Base-by-base conservation (phyloP, 2,113 vertebrate species). In the Alectura lathami region DNA sequence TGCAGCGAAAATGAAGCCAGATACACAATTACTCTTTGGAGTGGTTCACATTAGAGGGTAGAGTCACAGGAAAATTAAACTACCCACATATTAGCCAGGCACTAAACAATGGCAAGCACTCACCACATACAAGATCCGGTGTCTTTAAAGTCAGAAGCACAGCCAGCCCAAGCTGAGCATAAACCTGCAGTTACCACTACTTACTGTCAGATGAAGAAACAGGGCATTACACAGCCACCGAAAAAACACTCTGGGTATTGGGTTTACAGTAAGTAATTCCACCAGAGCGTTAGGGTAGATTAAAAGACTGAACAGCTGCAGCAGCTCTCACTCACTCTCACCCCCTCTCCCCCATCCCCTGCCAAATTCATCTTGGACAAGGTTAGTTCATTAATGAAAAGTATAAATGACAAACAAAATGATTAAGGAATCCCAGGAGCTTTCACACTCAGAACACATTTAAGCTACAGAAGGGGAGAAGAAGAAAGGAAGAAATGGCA, bases 1-100 rank as follows among this genome's bases (percentile, higher is more conserved):
- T 10, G 22, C 6, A n/a, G 43, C 0, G 0, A 63, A 76, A 74
- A 30, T 0, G 3, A 53, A 54, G 66, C 27, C 30, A 54, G 50
- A 1, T 5, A 23, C 32, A 51, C 11, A 24, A 14, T 21, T 3
- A 51, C 27, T 21, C 40, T 21, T 6, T 27, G 29, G 22, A 47
- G 50, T 3, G 11, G 8, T 18, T 38, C 15, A 9, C 3, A 0
- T 40, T 23, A 51, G 29, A 27, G 14, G 51, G 40, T 5, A 45
- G 32, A 43, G 14, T 7, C 29, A 21, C 22, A 38, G 64, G 48
- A 47, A 30, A 32, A 20, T 6, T 29, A 34, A 62, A 50, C 34
- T 66, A 16, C n/a, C 20, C 18, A 29, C 15, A 1, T 0, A 7
- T 6, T 10, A 51, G 38, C 17, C 20, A 13, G 26, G 42, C 42